These are phyloP conservation scores for Drosophila bocki DNA, from an alignment of 1,140 invertebrate genomes.

Conservation along the genomic window DNA sequence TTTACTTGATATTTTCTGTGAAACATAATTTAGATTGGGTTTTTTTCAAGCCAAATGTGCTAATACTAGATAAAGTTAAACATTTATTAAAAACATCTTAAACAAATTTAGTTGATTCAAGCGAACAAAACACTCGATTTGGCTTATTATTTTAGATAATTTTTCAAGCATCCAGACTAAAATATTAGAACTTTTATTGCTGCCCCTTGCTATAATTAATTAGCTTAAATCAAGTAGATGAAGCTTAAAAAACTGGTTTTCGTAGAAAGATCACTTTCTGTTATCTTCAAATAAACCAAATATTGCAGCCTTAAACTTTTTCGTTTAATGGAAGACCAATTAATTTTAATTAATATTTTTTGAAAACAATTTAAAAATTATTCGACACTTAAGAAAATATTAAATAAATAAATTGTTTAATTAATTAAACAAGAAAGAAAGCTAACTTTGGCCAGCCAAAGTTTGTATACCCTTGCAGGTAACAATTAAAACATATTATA, in stretches of 20 bases:
- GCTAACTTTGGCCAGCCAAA: no score
- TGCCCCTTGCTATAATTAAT: constrained; percentile 23
- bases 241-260: constrained; percentile 22
- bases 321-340: constrained; percentile 7
- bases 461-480: no score
- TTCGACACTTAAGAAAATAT: background rate
- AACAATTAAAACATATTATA: no score
- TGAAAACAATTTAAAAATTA: background rate
- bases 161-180: background rate
- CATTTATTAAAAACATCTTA: no score
- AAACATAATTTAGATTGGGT: background rate
- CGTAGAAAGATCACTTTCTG: constrained; percentile 5
- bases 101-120: no score
- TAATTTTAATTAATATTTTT: constrained; percentile 5
- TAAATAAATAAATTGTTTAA: background rate
- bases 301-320: background rate
- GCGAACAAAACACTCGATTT: background rate
- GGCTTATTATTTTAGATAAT: background rate
- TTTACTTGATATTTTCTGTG: background rate
- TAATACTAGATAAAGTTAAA: background rate
- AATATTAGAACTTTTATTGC: background rate
- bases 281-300: constrained; percentile 5
- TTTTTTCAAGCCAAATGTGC: background rate
- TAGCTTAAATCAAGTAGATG: constrained; percentile 12
- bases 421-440: no score